Base-by-base conservation (phyloP, 2,113 vertebrate genomes). In the Toxotes chatareus region DNA sequence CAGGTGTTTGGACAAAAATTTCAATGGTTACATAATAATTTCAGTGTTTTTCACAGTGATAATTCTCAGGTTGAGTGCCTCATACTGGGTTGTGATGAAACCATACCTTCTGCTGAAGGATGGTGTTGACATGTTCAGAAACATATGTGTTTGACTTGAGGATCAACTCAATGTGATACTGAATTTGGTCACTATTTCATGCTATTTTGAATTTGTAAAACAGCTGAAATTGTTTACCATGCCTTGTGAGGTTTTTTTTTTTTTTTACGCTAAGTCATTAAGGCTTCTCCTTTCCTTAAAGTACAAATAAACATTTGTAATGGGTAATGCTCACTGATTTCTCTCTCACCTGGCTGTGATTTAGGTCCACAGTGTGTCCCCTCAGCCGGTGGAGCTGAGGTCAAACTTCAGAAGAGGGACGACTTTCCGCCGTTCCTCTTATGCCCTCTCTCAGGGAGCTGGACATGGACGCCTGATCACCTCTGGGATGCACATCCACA, bases 391-490 rank as follows among this genome's bases (percentile, higher is more conserved):
- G 83, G 95, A 95, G 82, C 69, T 96, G 10, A 73, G 55, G 0
- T 86, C 93, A 3, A 78, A 76, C 0, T 8, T 95, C 13, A 86
- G 12, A 0, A 88, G 94, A 0, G 70, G 80, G 1, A 68, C 92
- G 0, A 32, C 89, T 1, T 14, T 6, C 19, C 94, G 94, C 4
- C 95, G 92, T 5, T 98, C 97, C 32, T 95, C 96, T 51, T 97
- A 96, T 0, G 96, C 96, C 27, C 92, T 97, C 91, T 97, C 96
- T 10, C 97, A 97, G 90, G 94, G 82, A 17, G 93, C 92, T 27
- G 96, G 95, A 40, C 94, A 95, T 0, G 95, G 94, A 0, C 73
- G 91, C 6, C 92, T 96, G 80, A 96, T 97, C 89, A 93, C 94
- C n/a, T 89, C 93, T 6, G 86, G 89, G 16, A 70, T 74, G 5